Conservation (phyloP, 2,797 vertebrate genomes). For the Trachops cirrhosus region DNA sequence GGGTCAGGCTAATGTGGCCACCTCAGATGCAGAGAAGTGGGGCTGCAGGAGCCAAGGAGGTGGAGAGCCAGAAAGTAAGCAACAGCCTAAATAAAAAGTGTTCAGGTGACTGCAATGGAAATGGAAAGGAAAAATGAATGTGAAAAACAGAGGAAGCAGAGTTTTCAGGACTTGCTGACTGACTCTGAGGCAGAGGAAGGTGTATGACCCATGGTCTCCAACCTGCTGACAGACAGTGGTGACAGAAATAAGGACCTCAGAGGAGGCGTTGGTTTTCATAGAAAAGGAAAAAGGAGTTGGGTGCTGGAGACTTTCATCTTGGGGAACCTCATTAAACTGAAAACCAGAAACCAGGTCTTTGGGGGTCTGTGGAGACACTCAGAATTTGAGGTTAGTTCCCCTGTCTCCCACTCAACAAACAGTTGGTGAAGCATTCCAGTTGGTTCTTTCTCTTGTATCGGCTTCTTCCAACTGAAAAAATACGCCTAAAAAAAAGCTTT, state of each 20-base stretch:
- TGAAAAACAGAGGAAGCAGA: not conserved
- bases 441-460: constrained; percentile 2
- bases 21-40: not conserved
- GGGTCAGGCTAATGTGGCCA: not conserved
- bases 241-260: not conserved
- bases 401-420: not conserved
- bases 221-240: not conserved
- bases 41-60: not conserved
- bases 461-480: constrained; percentile 36
- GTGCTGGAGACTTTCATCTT: not conserved
- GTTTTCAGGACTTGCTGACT: not conserved
- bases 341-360: not conserved
- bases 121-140: not conserved
- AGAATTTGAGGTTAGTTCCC: not conserved
- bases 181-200: not conserved
- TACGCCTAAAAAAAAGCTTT: not conserved
- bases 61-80: not conserved
- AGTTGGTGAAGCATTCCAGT: not conserved
- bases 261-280: not conserved
- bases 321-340: not conserved
- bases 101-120: not conserved
- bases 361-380: not conserved
- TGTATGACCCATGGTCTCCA: not conserved
- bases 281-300: not conserved
- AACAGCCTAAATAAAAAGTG: not conserved